Conservation (phyloP, 92 coral and sea anemone species). For the Paramuricea clavata region DNA sequence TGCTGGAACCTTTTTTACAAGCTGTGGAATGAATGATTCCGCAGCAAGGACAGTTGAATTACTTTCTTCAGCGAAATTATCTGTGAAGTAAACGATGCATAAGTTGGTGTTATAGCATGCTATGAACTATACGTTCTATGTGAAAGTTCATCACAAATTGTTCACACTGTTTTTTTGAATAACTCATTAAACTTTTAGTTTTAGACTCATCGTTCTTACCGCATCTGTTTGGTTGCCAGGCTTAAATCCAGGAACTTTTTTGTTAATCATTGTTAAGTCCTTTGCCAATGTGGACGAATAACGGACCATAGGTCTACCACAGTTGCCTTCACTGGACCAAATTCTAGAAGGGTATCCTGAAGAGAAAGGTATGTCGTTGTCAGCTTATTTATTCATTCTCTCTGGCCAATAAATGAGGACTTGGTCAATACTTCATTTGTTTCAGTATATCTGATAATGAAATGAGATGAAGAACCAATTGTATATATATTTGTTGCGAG, state of each 20-base stretch:
- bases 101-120: background rate
- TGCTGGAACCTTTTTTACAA: conserved; percentile 61
- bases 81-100: conserved; percentile 20
- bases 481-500: no score
- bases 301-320: conserved; percentile 43
- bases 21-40: conserved; percentile 63
- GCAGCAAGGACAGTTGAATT: conserved; percentile 59
- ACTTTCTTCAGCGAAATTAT: conserved; percentile 35
- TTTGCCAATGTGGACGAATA: conserved; percentile 42
- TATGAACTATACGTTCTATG: background rate
- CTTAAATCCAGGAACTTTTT: conserved; percentile 34
- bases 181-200: background rate
- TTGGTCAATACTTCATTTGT: background rate
- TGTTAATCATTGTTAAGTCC: conserved; percentile 1
- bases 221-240: conserved; percentile 67
- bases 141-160: no score
- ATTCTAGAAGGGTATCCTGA: background rate
- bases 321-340: conserved; percentile 27
- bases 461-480: no score
- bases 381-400: background rate
- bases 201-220: conserved; percentile 38
- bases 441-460: background rate
- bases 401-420: background rate
- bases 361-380: background rate
- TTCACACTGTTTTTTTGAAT: background rate